Percentiles rank a stretch among this genome's conserved stretches.
Evolutionary conservation across 2,888 invertebrate species (phyloP).

Genomic region (Hirtodrosophila alboralis): DNA sequence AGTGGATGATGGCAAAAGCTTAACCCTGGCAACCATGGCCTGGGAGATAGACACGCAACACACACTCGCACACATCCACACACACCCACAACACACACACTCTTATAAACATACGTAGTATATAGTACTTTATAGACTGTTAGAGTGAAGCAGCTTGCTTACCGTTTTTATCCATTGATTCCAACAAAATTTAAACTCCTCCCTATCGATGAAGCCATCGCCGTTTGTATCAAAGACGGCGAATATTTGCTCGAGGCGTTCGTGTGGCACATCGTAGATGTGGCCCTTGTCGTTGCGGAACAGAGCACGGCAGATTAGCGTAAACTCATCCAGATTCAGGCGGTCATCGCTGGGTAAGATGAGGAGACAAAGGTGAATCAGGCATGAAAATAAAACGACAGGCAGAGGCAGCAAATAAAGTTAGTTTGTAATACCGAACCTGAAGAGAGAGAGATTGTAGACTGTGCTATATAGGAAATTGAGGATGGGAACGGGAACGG

Average conservation of each 20-base stretch:
- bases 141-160: slow-evolving; percentile 43
- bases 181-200: slow-evolving; percentile 95
- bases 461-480: too few relatives aligned
- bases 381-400: slow-evolving; percentile 58
- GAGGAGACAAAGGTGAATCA: slow-evolving; percentile 44
- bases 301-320: slow-evolving; percentile 91
- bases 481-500: too few relatives aligned
- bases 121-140: background rate
- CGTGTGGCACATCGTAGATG: slow-evolving; percentile 90
- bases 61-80: too few relatives aligned
- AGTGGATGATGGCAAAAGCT: slow-evolving; percentile 52
- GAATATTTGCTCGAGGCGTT: slow-evolving; percentile 90
- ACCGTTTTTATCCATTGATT: slow-evolving; percentile 95
- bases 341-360: slow-evolving; percentile 88
- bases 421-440: slow-evolving; percentile 50
- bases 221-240: slow-evolving; percentile 91
- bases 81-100: slow-evolving; percentile 3
- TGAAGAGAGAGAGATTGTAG: slow-evolving; percentile 12
- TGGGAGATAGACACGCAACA: slow-evolving; percentile 7
- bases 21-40: slow-evolving; percentile 27
- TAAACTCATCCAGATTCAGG: slow-evolving; percentile 91
- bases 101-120: background rate
- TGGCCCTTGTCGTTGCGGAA: slow-evolving; percentile 94
- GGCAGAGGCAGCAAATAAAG: slow-evolving; percentile 47
- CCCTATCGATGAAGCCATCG: slow-evolving; percentile 91